These are phyloP conservation scores for Enteromius afrohamiltoni DNA, from an alignment of 2,797 vertebrate genomes.

Conservation along the genomic window DNA sequence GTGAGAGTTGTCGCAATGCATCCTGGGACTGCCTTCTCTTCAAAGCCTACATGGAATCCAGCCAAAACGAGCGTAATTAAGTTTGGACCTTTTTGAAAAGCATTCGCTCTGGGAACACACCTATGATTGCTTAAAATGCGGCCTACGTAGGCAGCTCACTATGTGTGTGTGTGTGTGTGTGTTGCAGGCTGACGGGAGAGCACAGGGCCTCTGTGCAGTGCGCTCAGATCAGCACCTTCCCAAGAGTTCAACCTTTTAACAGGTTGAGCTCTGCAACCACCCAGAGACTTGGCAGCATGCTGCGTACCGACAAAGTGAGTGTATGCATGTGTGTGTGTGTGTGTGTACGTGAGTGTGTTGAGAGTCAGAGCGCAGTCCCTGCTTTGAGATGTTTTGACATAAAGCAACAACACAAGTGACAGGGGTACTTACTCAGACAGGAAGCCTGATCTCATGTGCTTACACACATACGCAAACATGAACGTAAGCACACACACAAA, in stretches of 20 bases:
- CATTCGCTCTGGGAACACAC: constrained; percentile 1
- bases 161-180: constrained; percentile 29
- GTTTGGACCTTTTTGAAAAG: constrained; percentile 8
- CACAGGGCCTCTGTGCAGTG: constrained; percentile 52
- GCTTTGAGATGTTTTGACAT: constrained; percentile 83
- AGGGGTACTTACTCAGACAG: constrained; percentile 78
- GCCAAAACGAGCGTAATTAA: constrained; percentile 12
- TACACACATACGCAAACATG: constrained; percentile 35
- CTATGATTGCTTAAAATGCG: not conserved
- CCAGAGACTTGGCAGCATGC: constrained; percentile 74
- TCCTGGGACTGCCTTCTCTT: constrained; percentile 10
- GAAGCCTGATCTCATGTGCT: constrained; percentile 62
- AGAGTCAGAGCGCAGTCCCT: constrained; percentile 75
- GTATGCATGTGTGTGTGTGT: constrained; percentile 41
- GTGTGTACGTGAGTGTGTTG: constrained; percentile 47
- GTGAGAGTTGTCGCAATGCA: not conserved
- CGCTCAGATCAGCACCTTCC: constrained; percentile 77
- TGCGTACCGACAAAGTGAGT: constrained; percentile 34
- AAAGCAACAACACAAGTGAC: constrained; percentile 79
- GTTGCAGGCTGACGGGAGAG: constrained; percentile 43
- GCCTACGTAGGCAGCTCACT: constrained; percentile 3
- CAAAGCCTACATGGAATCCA: not conserved
- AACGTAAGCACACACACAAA: constrained; percentile 46
- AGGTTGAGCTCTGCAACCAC: constrained; percentile 74
- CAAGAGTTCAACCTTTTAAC: constrained; percentile 75